Conservation (phyloP, 2,888 invertebrate species). For the Druceiella hillmani region DNA sequence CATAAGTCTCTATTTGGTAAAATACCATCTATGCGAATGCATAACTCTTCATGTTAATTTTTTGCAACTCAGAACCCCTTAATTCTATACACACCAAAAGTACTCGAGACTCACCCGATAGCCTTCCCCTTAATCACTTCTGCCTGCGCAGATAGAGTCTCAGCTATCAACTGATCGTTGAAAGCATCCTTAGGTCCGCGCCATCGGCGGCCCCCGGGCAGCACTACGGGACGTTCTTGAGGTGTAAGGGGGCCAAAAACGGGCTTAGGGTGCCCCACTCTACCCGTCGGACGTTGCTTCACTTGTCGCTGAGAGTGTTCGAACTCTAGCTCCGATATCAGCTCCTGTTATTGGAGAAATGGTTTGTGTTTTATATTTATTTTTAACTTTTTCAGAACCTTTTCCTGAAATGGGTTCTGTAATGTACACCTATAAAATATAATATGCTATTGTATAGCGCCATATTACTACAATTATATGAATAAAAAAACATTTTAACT, state of each 20-base stretch:
- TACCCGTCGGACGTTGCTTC: conserved; percentile 46
- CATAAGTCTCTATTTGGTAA: no score
- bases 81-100: no score
- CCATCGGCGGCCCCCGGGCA: conserved; percentile 77
- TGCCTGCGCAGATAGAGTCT: conserved; percentile 77
- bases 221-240: conserved; percentile 63
- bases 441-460: no score
- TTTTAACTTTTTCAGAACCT: no score
- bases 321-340: conserved; percentile 39
- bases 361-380: no score
- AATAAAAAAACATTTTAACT: no score
- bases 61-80: no score
- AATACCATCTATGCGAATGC: no score
- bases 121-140: conserved; percentile 81
- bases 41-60: no score
- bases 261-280: conserved; percentile 36
- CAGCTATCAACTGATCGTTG: conserved; percentile 83
- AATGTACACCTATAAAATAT: no score
- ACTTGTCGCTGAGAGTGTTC: conserved; percentile 43
- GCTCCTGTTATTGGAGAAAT: conserved; percentile 27
- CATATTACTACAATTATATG: no score
- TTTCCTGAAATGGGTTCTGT: no score
- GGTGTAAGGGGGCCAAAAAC: conserved; percentile 57
- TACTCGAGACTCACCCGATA: conserved; percentile 62
- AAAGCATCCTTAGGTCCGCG: conserved; percentile 80